phyloP scores from a whole-genome alignment of 2,888 invertebrate genomes.

The Tanytarsus gracilentus region DNA sequence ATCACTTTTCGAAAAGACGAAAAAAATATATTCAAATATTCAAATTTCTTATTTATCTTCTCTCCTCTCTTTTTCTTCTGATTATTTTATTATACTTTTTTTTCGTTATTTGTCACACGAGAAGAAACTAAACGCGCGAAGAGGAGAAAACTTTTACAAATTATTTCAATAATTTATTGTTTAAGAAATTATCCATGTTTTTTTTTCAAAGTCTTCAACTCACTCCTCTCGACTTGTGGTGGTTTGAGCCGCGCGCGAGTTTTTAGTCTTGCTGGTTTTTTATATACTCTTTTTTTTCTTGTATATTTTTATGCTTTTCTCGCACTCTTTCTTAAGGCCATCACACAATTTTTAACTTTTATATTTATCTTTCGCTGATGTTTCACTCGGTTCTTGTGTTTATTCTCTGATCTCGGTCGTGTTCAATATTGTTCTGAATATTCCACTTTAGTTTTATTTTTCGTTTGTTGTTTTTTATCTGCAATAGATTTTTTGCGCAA shows the following conservation, averaged over 20 bases:
- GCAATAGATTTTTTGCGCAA: not conserved
- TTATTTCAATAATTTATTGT: conserved; percentile 29
- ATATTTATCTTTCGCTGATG: not conserved
- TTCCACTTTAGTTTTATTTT: no score
- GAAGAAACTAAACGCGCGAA: conserved; percentile 12
- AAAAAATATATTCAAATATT: conserved; percentile 15
- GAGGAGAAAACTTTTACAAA: conserved; percentile 24
- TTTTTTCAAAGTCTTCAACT: not conserved
- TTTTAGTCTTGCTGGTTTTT: not conserved
- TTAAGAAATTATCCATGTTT: conserved; percentile 24
- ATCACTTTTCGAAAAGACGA: conserved; percentile 3
- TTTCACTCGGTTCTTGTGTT: not conserved
- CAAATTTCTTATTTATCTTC: conserved; percentile 27
- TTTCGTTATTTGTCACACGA: conserved; percentile 27
- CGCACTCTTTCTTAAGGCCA: conserved; percentile 1
- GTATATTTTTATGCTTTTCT: not conserved
- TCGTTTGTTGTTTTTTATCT: not conserved
- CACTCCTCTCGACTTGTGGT: not conserved
- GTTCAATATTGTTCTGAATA: not conserved
- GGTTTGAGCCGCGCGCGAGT: not conserved
- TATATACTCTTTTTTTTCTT: not conserved
- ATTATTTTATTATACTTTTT: conserved; percentile 27
- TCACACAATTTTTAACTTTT: conserved; percentile 4
- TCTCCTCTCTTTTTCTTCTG: not conserved
- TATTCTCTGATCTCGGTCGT: not conserved